Base-by-base conservation (phyloP, 1,140 invertebrate species). In the Drosophila tsacasi region DNA sequence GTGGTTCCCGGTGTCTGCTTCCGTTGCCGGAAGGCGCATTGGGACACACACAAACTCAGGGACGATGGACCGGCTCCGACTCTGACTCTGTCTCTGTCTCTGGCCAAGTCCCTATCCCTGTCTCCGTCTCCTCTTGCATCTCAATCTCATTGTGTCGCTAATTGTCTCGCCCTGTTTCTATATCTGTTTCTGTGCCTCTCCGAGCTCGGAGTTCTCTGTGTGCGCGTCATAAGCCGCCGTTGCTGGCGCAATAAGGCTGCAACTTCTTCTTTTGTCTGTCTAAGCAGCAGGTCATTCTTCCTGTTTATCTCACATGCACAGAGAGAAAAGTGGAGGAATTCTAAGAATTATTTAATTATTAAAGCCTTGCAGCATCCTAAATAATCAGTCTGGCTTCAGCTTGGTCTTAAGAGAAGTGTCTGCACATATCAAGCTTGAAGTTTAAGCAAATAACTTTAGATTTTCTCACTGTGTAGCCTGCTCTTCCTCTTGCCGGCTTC, bases 231-330 rank as follows among this genome's bases (percentile, higher is more conserved):
- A 55, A 55, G 54, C 54, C 54, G 40, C 25, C 42, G 62, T 46
- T 62, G 73, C 62, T 81, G 79, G 66, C 68, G 80, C 79, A 73
- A 76, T 81, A 63, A 62, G 73, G 66, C 71, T 65, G 67, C 54
- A 69, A 76, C 65, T 49, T 73, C 61, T 57, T 76, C 76, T 66
- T 83, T 83, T 71, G 63, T 67, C 81, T 83, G 62, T 49, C 61
- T 79, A 86, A 83, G 84, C 85, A 90, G 85, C 85, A 89, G 85
- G 85, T 89, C 85, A 89, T 90, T 89, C 85, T 89, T 89, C 85
- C 85, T 89, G 85, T 89, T 89, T 89, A 89, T 81, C 74, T 78
- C 42, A 37, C 27, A 21, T 40, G 74, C 63, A 65, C 58, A 5
- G 63, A 15, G 39, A 44, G 17, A 65, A 63, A 65, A 39, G 0